Evolutionary conservation across 1,140 invertebrate genomes (phyloP).

Genomic region (Anoplolepis gracilipes): DNA sequence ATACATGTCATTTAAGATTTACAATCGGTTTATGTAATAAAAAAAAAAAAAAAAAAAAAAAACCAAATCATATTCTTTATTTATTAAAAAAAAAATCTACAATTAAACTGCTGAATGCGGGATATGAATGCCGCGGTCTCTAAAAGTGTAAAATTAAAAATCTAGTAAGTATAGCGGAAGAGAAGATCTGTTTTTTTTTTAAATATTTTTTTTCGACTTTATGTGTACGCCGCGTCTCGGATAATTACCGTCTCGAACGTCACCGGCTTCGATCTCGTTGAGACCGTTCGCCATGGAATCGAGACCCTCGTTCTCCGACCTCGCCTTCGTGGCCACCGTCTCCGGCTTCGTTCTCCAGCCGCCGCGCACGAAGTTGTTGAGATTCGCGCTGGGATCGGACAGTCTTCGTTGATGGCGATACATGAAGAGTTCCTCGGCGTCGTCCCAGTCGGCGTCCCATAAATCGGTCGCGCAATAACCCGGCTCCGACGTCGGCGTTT

Average conservation of each 20-base stretch:
- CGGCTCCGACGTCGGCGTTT: conserved; percentile 97
- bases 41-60: not conserved
- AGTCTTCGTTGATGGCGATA: conserved; percentile 93
- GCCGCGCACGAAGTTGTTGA: conserved; percentile 95
- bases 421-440: conserved; percentile 93
- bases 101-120: conserved; percentile 1
- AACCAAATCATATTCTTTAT: too few species aligned
- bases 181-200: not conserved
- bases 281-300: conserved; percentile 93
- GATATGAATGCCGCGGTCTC: conserved; percentile 23
- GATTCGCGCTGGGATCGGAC: conserved; percentile 97
- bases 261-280: conserved; percentile 97
- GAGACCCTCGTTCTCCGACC: conserved; percentile 96
- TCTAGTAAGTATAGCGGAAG: not conserved
- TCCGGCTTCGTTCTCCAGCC: conserved; percentile 90
- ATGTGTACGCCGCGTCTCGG: not conserved
- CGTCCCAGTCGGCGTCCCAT: conserved; percentile 95
- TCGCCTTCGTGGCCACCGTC: conserved; percentile 89
- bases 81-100: not conserved
- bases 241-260: conserved; percentile 94
- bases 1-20: not conserved
- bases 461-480: conserved; percentile 93
- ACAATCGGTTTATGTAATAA: not conserved
- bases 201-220: not conserved
- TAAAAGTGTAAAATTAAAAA: conserved; percentile 50